Conservation (phyloP, 2,888 invertebrate genomes). For the Melipona beecheii region DNA sequence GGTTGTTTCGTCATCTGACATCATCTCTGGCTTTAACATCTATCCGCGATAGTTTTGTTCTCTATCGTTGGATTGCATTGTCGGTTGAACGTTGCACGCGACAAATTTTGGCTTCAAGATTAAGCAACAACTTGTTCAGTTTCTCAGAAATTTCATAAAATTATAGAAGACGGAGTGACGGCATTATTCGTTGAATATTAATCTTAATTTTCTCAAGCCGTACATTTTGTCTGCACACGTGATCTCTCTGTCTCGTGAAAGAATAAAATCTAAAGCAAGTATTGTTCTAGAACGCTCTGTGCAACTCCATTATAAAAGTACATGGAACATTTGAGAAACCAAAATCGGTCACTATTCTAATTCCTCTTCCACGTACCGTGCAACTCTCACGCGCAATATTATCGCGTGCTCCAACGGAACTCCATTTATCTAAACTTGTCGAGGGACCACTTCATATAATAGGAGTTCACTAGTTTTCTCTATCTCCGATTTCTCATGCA, state of each 20-base stretch:
- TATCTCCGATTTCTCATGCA: slow-evolving; percentile 4
- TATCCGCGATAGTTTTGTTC: background rate
- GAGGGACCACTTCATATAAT: background rate
- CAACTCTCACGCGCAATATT: background rate
- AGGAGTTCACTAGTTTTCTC: background rate
- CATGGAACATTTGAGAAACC: background rate
- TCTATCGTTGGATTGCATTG: background rate
- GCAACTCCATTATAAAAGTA: background rate
- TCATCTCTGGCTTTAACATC: background rate
- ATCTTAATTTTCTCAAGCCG: background rate
- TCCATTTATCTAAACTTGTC: slow-evolving; percentile 1
- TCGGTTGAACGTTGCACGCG: background rate
- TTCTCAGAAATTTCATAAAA: too few species aligned
- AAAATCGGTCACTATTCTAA: background rate
- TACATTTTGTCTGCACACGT: too few species aligned
- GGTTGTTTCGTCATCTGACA: slow-evolving; percentile 1
- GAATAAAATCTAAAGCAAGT: background rate
- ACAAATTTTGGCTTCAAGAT: background rate
- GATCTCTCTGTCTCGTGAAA: background rate
- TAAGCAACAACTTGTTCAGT: too few species aligned
- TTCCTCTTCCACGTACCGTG: background rate
- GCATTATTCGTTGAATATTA: too few species aligned
- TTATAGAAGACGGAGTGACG: too few species aligned
- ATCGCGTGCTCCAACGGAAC: background rate
- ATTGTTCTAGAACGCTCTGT: background rate